Conservation (phyloP, 2,113 vertebrate species). For the Elanoides forficatus region DNA sequence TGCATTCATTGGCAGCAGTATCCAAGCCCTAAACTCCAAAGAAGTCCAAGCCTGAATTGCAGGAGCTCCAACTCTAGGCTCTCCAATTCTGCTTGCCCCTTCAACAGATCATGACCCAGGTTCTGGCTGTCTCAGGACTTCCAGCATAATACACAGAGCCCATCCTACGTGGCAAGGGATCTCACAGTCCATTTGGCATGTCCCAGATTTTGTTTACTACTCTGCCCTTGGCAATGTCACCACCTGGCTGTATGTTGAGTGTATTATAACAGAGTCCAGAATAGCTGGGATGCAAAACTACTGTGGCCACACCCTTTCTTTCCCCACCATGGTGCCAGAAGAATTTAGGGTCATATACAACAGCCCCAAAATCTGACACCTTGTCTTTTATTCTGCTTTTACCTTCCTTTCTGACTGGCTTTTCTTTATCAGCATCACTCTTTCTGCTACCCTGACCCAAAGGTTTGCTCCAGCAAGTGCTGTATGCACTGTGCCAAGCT, state of each 20-base stretch:
- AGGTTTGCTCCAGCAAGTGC: background rate
- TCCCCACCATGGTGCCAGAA: background rate
- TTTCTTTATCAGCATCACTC: background rate
- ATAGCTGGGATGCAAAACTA: background rate
- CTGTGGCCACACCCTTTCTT: background rate
- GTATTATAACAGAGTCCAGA: background rate
- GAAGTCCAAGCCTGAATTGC: background rate
- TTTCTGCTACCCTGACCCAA: background rate
- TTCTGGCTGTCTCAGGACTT: background rate
- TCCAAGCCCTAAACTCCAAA: background rate
- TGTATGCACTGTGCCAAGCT: background rate
- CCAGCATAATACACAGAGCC: background rate
- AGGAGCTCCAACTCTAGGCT: background rate
- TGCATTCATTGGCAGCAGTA: background rate
- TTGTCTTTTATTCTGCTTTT: background rate
- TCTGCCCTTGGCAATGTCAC: background rate
- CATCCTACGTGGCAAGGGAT: background rate
- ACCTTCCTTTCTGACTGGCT: background rate
- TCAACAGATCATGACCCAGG: background rate
- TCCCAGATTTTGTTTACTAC: background rate
- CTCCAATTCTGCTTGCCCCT: background rate
- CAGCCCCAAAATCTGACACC: background rate
- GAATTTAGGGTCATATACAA: background rate
- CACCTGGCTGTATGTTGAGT: background rate
- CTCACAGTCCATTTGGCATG: background rate